These are phyloP conservation scores for Clarias platycephalus DNA, from an alignment of 2,797 vertebrate genomes.

Conservation along the genomic window DNA sequence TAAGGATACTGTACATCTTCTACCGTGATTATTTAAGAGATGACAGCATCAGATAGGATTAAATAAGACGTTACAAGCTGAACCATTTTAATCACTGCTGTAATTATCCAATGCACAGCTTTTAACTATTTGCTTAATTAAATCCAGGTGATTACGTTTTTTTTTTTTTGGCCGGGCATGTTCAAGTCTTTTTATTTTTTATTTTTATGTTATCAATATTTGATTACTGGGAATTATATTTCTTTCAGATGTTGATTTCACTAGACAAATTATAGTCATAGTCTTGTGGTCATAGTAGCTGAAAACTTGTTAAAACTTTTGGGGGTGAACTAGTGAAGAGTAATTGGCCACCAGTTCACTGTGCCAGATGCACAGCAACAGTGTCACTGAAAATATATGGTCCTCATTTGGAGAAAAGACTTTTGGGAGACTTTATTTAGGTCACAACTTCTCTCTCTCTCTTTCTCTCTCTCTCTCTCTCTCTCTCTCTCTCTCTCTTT, in stretches of 20 bases:
- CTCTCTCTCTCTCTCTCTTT: background rate
- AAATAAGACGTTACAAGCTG: too few species aligned
- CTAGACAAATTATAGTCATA: constrained; percentile 11
- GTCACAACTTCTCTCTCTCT: constrained; percentile 22
- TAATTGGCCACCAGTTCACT: constrained; percentile 47
- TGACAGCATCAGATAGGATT: too few species aligned
- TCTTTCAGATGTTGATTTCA: background rate
- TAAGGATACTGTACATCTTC: too few species aligned
- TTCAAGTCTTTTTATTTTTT: too few species aligned
- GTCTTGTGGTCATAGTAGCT: constrained; percentile 9
- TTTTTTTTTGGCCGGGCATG: too few species aligned
- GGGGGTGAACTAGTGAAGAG: constrained; percentile 32
- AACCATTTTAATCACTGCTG: too few species aligned
- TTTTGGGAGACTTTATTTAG: constrained; percentile 47
- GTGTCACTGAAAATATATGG: constrained; percentile 53
- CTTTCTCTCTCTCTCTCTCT: too few species aligned
- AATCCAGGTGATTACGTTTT: too few species aligned
- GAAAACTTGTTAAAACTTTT: constrained; percentile 36
- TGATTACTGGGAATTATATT: background rate
- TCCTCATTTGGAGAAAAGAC: constrained; percentile 44
- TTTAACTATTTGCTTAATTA: too few species aligned
- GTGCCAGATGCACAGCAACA: constrained; percentile 36
- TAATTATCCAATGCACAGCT: too few species aligned
- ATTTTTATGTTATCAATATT: background rate
- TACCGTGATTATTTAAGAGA: too few species aligned